Evolutionary conservation across 2,888 invertebrate species (phyloP).

Genomic region (Psylliodes chrysocephalus): DNA sequence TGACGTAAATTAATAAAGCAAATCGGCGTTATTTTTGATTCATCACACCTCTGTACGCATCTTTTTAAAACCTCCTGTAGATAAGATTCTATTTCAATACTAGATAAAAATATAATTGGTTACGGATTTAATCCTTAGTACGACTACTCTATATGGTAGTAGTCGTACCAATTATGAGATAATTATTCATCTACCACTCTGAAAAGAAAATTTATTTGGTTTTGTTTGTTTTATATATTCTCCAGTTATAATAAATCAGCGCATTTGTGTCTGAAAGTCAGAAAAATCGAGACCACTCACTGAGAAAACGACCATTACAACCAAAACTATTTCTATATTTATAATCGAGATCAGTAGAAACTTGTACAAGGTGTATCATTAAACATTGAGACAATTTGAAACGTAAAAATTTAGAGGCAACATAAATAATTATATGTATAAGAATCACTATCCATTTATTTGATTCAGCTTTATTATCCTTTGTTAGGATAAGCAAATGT

Average conservation of each 20-base stretch:
- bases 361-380: background rate
- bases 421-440: no score
- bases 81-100: no score
- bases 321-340: slow-evolving; percentile 11
- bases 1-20: no score
- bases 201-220: slow-evolving; percentile 1
- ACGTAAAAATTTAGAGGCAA: no score
- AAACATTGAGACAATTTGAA: no score
- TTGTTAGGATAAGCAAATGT: no score
- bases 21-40: no score
- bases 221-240: slow-evolving; percentile 2
- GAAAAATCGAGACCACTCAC: slow-evolving; percentile 14
- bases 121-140: slow-evolving; percentile 1
- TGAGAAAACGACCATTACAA: slow-evolving; percentile 11
- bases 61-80: no score
- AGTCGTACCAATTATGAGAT: slow-evolving; percentile 9
- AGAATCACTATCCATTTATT: no score
- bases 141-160: slow-evolving; percentile 8
- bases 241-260: slow-evolving; percentile 6
- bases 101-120: background rate
- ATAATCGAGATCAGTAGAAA: background rate
- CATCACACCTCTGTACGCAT: no score
- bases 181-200: slow-evolving; percentile 4
- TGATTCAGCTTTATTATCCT: no score
- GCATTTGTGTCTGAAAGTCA: slow-evolving; percentile 6